phyloP scores from a whole-genome alignment of 1,140 invertebrate genomes.

The Ctenoplectra terminalis region DNA sequence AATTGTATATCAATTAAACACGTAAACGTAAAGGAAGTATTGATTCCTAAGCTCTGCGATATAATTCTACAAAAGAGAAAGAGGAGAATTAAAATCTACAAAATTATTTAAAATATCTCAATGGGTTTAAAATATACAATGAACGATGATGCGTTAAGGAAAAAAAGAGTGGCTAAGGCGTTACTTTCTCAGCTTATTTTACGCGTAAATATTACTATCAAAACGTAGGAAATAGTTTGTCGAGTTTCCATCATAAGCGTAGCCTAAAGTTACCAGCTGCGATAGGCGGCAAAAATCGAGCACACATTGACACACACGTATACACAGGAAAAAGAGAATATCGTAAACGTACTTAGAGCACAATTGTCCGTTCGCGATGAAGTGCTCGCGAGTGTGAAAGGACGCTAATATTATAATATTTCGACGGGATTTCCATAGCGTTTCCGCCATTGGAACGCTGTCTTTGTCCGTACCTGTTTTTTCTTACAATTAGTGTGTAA shows the following conservation, averaged over 20 bases:
- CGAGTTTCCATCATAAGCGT: conserved; percentile 26
- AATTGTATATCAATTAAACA: too few relatives aligned
- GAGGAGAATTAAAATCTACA: too few relatives aligned
- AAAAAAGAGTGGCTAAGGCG: background rate
- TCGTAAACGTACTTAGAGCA: conserved; percentile 43
- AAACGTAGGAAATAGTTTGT: conserved; percentile 25
- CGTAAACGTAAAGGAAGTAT: too few relatives aligned
- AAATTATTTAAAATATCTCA: too few relatives aligned
- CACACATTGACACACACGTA: background rate
- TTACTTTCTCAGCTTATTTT: conserved; percentile 19
- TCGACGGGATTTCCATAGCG: conserved; percentile 33
- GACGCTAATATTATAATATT: conserved; percentile 22
- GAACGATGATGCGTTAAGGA: too few relatives aligned
- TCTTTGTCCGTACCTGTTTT: conserved; percentile 55
- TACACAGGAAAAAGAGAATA: background rate
- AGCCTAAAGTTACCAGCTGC: conserved; percentile 48
- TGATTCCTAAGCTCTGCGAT: too few relatives aligned
- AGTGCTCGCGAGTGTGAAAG: conserved; percentile 24
- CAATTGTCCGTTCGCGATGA: conserved; percentile 19
- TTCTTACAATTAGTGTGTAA: conserved; percentile 51
- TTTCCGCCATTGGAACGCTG: conserved; percentile 17
- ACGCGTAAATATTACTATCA: background rate
- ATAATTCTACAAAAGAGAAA: too few relatives aligned
- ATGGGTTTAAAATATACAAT: too few relatives aligned
- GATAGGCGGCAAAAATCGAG: conserved; percentile 10